Evolutionary conservation across 2,113 vertebrate genomes (phyloP), one percentile per base, ranked within the genome.

Genomic region (Oncorhynchus nerka): DNA sequence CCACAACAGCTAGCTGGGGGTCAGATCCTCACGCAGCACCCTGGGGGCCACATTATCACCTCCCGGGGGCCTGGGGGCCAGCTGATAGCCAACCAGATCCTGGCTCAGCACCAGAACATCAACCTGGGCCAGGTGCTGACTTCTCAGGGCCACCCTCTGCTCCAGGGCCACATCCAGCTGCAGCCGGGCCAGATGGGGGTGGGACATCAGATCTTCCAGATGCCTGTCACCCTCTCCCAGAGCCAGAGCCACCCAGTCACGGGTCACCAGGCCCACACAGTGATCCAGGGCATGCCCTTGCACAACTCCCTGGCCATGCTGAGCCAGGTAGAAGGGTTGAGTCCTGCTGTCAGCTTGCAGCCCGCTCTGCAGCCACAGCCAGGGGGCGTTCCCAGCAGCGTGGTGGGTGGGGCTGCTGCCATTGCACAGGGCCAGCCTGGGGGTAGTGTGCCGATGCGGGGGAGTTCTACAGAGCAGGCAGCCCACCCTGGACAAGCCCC

Each of bases 41-140:
- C 95, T 0, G 92, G 89, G 61, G 93, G 79, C 1, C 95, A 96
- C 85, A 96, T 97, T 86, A 96, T 97, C 3, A 89, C 95, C 0
- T 95, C 95, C 88, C 95, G 95, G 75, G 95, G 95, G 0, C 93
- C 95, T 0, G 94, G 94, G 0, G 96, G 95, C 1, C 97, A 97
- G 74, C 88, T 99, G 20, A 94, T 99, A 0, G 91, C 96, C 24
- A 98, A 99, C 86, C 97, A 95, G 62, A 96, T 98, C 83, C 93
- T 98, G 82, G 94, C 96, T 85, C 94, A 96, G 85, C 96, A 98
- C 91, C 97, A 97, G 85, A 97, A 96, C 90, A 93, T 98, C 69
- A 99, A 97, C 86, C 86, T 99, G 77, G 88, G 97, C 74, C 96
- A 95, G 15, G 92, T 98, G 39, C 79, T 98, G 76, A 89, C 96